Evolutionary conservation across 2,888 invertebrate species (phyloP), one percentile per base, ranked within the genome.

Genomic region (Drosophila robusta): DNA sequence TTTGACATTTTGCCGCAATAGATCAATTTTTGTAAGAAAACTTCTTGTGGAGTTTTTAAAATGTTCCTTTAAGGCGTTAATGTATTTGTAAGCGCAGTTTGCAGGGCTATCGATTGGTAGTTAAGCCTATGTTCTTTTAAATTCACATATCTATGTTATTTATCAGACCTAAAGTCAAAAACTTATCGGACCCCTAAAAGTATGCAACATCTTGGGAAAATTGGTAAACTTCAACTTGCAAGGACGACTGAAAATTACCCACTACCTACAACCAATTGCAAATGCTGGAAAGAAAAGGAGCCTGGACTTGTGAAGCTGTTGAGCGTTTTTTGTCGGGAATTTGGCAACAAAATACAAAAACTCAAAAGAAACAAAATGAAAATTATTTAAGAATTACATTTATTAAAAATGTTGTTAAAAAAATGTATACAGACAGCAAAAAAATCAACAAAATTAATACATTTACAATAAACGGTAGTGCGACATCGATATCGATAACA

Each of bases 391-490:
- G 86, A 85, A 89, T 85, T 88, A 85, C 89, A 89, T 85, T 89
- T 89, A 85, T 86, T 86, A 79, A 89, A 86, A 86, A 89, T 89
- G 84, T 84, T 87, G 70, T 80, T 82, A 89, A 86, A 87, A 88
- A 83, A 84, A 78, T 78, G 85, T 89, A 87, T 87, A 85, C 85
- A 85, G 85, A 89, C 85, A 85, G 85, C 85, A 89, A 89, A 85
- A 85, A 85, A 89, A 88, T 89, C 85, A 85, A 85, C 85, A 85
- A 85, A 85, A 88, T 85, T 85, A 85, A 85, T 87, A 85, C 87
- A 89, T 85, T 89, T 85, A 85, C 85, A 89, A 89, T 87, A 83
- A 89, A 87, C 69, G 82, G 72, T 85, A 87, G 89, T 84, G 82
- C 85, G 87, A 85, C 68, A 63, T 63, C 66, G 76, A 77, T 88